Conservation (phyloP, 2,888 invertebrate species). For the Ctenicera cuprea region DNA sequence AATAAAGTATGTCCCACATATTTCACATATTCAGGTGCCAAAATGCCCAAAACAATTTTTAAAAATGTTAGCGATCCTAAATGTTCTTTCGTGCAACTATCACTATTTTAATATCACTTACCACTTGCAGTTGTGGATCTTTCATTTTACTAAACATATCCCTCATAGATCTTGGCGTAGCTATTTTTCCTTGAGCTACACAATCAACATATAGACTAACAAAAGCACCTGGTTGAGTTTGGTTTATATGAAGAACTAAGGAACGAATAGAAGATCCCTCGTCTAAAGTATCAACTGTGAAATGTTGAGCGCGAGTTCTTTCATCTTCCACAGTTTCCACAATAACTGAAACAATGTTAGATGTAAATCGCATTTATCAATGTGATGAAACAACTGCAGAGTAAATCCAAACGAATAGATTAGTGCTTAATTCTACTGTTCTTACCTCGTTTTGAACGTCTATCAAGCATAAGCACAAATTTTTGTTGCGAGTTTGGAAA, state of each 20-base stretch:
- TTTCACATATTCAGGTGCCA: too few species aligned
- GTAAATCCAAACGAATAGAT: too few species aligned
- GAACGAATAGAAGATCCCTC: conserved; percentile 76
- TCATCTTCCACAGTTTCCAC: conserved; percentile 79
- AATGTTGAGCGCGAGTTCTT: conserved; percentile 77
- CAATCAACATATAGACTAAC: conserved; percentile 82
- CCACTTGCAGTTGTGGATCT: conserved; percentile 75
- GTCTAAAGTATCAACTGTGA: conserved; percentile 76
- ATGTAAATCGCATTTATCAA: neutral
- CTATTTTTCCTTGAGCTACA: conserved; percentile 78
- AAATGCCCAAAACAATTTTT: too few species aligned
- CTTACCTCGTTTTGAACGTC: conserved; percentile 75
- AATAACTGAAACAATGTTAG: conserved; percentile 74
- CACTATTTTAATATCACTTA: conserved; percentile 69
- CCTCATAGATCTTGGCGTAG: conserved; percentile 76
- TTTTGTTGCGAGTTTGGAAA: conserved; percentile 75
- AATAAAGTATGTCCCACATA: too few species aligned
- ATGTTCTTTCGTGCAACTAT: too few species aligned
- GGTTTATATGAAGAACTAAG: conserved; percentile 75
- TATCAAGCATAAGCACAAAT: conserved; percentile 75
- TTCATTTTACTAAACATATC: conserved; percentile 77
- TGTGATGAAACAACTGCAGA: too few species aligned
- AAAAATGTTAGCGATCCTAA: too few species aligned
- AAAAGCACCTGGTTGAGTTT: conserved; percentile 75
- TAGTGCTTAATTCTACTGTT: too few species aligned